These are phyloP conservation scores for Bradypodion ventrale DNA, from an alignment of 2,797 vertebrate genomes.

Conservation along the genomic window DNA sequence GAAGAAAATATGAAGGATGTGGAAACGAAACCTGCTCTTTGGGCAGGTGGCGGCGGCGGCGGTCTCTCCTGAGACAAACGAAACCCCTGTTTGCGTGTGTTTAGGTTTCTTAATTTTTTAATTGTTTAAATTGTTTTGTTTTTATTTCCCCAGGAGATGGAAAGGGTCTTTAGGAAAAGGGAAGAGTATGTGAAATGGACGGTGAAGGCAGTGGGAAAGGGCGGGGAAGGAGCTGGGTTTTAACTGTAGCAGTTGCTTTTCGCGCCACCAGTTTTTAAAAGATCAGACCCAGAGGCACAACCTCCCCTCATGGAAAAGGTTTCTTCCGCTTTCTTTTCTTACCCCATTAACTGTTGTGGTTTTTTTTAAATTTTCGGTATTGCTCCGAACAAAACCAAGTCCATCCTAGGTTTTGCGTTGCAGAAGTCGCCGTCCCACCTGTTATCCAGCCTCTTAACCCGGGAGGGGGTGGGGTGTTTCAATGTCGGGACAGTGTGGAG, in stretches of 20 bases:
- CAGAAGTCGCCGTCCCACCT: constrained; percentile 56
- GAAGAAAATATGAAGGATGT: constrained; percentile 49
- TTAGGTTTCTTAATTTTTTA: constrained; percentile 46
- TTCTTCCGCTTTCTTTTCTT: constrained; percentile 25
- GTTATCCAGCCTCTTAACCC: constrained; percentile 59
- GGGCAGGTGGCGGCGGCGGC: constrained; percentile 37
- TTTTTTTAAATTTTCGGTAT: constrained; percentile 54
- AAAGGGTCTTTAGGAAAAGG: constrained; percentile 52
- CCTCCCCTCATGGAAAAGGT: constrained; percentile 19
- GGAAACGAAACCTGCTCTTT: constrained; percentile 53
- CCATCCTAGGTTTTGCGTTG: constrained; percentile 58
- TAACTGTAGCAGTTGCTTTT: background rate
- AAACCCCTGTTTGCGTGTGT: constrained; percentile 64
- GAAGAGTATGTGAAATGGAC: constrained; percentile 37
- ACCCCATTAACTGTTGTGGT: too few relatives aligned
- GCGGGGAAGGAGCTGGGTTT: constrained; percentile 44
- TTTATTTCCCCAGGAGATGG: constrained; percentile 58
- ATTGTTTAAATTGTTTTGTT: constrained; percentile 36
- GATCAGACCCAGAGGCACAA: constrained; percentile 29
- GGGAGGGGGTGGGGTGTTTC: too few relatives aligned
- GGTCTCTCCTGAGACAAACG: background rate
- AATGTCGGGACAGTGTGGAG: constrained; percentile 64
- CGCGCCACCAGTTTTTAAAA: constrained; percentile 2
- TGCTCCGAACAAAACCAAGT: constrained; percentile 51
- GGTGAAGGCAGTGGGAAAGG: too few relatives aligned